Evolutionary conservation across 2,797 vertebrate species (phyloP).

Genomic region (Manis pentadactyla): DNA sequence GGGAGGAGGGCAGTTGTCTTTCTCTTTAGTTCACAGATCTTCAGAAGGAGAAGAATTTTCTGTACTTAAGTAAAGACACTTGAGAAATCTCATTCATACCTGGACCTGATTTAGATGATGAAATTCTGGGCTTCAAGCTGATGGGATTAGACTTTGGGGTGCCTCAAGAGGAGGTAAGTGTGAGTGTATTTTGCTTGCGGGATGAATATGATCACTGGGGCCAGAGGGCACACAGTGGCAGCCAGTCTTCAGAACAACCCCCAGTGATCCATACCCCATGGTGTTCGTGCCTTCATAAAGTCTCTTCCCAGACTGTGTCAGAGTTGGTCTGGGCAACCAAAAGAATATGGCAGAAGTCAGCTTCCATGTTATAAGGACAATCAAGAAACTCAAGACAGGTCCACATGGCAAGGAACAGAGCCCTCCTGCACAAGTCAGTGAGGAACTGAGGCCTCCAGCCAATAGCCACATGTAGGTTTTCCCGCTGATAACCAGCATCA

Average conservation of each 20-base stretch:
- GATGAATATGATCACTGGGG: not conserved
- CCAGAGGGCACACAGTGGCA: not conserved
- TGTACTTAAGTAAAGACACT: not conserved
- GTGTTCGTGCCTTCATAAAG: not conserved
- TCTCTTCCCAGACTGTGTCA: not conserved
- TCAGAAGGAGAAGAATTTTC: not conserved
- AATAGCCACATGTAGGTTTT: not conserved
- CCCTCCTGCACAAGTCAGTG: not conserved
- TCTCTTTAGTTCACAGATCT: not conserved
- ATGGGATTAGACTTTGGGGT: not conserved
- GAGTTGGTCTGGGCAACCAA: not conserved
- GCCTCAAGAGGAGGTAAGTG: not conserved
- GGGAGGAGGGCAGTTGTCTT: not conserved
- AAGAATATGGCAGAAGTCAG: not conserved
- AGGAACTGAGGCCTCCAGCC: not conserved
- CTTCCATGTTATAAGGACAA: not conserved
- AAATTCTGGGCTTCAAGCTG: not conserved
- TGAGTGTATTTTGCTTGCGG: not conserved
- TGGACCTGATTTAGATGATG: not conserved
- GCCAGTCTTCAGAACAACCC: not conserved
- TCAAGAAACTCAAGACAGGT: not conserved
- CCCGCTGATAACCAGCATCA: not conserved
- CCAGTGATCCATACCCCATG: not conserved
- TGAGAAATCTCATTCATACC: not conserved
- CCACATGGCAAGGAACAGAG: not conserved